Conservation (phyloP, 2,113 vertebrate species). For the Nipponia nippon region DNA sequence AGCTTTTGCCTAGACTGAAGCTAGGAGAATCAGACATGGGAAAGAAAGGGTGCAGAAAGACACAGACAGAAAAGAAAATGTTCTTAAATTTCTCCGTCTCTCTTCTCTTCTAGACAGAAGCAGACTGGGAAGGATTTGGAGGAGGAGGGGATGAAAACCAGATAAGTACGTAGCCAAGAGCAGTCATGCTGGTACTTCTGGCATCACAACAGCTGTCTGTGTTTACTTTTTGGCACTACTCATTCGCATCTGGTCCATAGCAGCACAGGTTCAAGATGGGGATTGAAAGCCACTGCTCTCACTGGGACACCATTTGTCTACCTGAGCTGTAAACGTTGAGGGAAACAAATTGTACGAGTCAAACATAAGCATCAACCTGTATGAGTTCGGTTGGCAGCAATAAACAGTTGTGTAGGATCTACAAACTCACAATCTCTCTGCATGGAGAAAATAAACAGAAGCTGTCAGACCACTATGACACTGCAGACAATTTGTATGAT, state of each 20-base stretch:
- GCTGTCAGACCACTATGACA: slow-evolving; percentile 15
- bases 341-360: not conserved
- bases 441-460: not conserved
- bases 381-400: not conserved
- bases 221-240: not conserved
- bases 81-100: not conserved
- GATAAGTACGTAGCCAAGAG: not conserved
- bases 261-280: not conserved
- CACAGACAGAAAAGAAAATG: not conserved
- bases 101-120: not conserved
- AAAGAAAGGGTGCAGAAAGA: not conserved
- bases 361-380: not conserved
- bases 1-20: not conserved
- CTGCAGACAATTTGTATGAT: slow-evolving; percentile 25
- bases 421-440: not conserved
- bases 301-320: not conserved
- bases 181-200: not conserved
- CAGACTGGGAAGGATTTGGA: not conserved
- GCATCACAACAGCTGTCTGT: not conserved
- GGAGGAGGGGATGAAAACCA: not conserved
- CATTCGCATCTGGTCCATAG: not conserved
- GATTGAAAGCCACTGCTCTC: not conserved
- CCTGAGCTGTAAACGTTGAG: not conserved
- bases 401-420: slow-evolving; percentile 15
- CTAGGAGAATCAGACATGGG: not conserved